Evolutionary conservation across 2,113 vertebrate genomes (phyloP), one percentile per base, ranked within the genome.

Genomic region (Myxocyprinus asiaticus): DNA sequence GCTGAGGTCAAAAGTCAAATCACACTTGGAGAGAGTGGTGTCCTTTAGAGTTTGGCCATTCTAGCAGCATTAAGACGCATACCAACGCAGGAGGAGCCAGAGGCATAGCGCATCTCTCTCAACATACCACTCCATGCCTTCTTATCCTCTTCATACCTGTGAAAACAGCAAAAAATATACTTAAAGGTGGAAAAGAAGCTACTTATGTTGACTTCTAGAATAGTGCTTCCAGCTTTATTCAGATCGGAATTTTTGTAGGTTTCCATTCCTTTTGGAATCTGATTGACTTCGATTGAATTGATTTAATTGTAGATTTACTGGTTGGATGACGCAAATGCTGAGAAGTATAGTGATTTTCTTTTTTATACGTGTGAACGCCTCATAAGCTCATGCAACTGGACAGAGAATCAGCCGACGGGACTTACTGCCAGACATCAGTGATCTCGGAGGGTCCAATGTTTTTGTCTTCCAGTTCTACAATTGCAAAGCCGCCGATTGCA

Each of bases 401-500:
- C 22, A 33, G 22, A 33, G 22, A 33, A 33, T 33, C 22, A 33
- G 3, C 5, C 12, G n/a, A 50, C 33, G 22, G 9, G 84, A 96
- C 98, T 97, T 95, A 99, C 98, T 98, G 98, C 97, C 98, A 99
- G 88, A 99, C 94, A 70, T 99, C 98, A 6, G 96, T 98, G 87
- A 99, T 92, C 92, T 99, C 98, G 47, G 90, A 95, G 58, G 98
- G 98, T 58, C 94, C 94, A 88, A 98, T 95, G 89, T 96, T 96
- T 86, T 98, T 95, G 62, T 95, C 94, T 85, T 98, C 97, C 79
- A 92, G 90, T 83, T 98, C 92, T 79, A 98, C 87, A 93, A 99
- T 97, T n/a, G 97, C 91, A 87, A 98, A 99, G 56, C 98, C 97
- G 10, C 98, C 97, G 6, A 99, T 95, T 0, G 95, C 96, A n/a